These are phyloP conservation scores for Oscheius myriophilus DNA, from an alignment of 2,888 invertebrate species.

Conservation along the genomic window DNA sequence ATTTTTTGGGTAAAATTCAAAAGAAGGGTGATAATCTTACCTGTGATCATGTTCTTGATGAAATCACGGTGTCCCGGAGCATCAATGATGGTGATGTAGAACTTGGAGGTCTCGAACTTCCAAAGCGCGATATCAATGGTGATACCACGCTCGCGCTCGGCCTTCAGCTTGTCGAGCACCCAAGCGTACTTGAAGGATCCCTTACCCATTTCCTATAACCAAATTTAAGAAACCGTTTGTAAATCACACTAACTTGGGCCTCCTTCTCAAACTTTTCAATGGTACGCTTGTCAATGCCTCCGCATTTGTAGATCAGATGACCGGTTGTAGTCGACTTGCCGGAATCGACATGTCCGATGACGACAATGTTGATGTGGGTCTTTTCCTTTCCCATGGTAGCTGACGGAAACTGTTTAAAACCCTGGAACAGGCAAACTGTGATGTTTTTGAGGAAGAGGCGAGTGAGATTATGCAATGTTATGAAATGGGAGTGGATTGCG, in stretches of 20 bases:
- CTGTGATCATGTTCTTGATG: conserved; percentile 99
- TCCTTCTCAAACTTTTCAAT: conserved; percentile 99
- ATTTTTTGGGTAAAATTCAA: too few relatives aligned
- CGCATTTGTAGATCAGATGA: conserved; percentile 98
- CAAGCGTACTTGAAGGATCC: conserved; percentile 99
- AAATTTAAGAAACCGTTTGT: background rate
- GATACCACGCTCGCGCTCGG: conserved; percentile 71
- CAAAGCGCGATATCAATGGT: conserved; percentile 71
- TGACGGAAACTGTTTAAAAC: background rate
- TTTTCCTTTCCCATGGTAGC: conserved; percentile 91
- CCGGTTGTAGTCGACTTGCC: conserved; percentile 97
- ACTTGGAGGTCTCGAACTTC: conserved; percentile 71
- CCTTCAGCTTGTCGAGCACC: conserved; percentile 99
- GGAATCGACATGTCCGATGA: conserved; percentile 98
- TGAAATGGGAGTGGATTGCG: background rate
- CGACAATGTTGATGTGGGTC: conserved; percentile 97
- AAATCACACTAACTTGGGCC: conserved; percentile 80
- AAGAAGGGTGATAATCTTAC: conserved; percentile 72
- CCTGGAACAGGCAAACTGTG: background rate
- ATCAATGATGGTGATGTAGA: conserved; percentile 83
- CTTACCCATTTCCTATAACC: conserved; percentile 60
- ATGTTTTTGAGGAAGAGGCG: background rate
- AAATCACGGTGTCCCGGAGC: conserved; percentile 99
- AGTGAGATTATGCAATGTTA: background rate
- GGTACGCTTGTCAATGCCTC: conserved; percentile 99